Evolutionary conservation across 2,113 vertebrate species (phyloP), one percentile per base, ranked within the genome.

Genomic region (Antigone vipio): DNA sequence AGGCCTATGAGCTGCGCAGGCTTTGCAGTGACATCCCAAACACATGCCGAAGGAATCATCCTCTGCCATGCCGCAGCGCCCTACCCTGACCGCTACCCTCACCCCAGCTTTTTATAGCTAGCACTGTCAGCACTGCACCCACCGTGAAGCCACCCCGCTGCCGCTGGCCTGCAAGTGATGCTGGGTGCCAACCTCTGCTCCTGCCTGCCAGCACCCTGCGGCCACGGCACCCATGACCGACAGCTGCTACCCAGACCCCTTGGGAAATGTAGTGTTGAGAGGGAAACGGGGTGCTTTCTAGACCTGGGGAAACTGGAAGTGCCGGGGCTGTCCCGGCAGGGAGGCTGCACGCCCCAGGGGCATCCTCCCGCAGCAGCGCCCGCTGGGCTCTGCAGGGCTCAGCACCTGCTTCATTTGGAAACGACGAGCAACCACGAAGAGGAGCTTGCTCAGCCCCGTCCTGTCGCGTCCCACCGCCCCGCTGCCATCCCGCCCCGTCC

Each of bases 391-490:
- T 10, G 13, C 30, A 5, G 44, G 19, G 45, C 47, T 49, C 45
- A 3, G 4, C 3, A 30, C 20, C 20, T 27, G 30, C 35, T 69
- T 0, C 5, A 2, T 11, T 60, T 17, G 45, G 35, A 45, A 74
- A 29, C 0, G 29, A 20, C 11, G 12, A 53, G 34, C 40, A 30
- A 38, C 7, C 60, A 8, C 3, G 6, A 15, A 10, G 32, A 3
- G 18, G 29, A 6, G 42, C 64, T 13, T 2, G 6, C 22, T 0
- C 6, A 10, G 10, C 20, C 47, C 69, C 60, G 50, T 93, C 95
- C 93, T 85, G 96, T 73, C 93, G 49, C 95, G 96, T 93, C 68
- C 77, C 26, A 15, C n/a, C 50, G 14, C 23, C 3, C 73, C 95
- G 47, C 78, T n/a, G 18, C 63, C 29, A 21, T 42, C 40, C 64